Evolutionary conservation across 1,140 invertebrate species (phyloP), one percentile per base, ranked within the genome.

Genomic region (Notospermus geniculatus): DNA sequence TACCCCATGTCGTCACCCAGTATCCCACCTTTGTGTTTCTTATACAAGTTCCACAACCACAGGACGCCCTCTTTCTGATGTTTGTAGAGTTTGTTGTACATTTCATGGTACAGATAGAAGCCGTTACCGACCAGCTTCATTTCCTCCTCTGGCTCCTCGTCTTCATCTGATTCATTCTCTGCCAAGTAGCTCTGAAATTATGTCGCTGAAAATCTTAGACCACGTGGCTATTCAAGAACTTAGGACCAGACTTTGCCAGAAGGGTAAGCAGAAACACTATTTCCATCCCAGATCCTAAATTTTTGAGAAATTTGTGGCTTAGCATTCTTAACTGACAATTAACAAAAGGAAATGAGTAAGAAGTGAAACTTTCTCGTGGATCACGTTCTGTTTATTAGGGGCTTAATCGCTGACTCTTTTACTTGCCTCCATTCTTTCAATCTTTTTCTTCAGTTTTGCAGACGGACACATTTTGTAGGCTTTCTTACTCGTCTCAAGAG

Each of bases 1-100:
- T 71, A 82, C 79, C 82, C 82, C 83, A 84, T 84, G 59, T 84
- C 83, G 67, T 84, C 83, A 32, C 79, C 83, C 13, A 84, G 70
- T 39, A 84, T 81, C n/a, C 83, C 82, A n/a, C 82, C 83, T 68
- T 78, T 83, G 11, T 58, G 55, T 61, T 73, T 67, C 41, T 70
- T 68, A 58, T 65, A 79, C 29, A 80, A 61, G 7, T 65, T 60
- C 71, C 72, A 83, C 55, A 84, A 56, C 82, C 82, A 84, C 17
- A 76, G 66, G 0, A 84, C 71, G 1, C 82, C 82, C 54, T 78
- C 74, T 59, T 76, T 73, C 68, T 84, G 83, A 59, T 84, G 81
- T n/a, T 59, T 64, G 59, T 83, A 84, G 25, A 84, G 67, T 52
- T 79, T 81, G 15, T 73, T 57, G 43, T 69, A 69, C 1, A 83